These are phyloP conservation scores for Callyntrura sp. DNA, from an alignment of 2,888 invertebrate genomes.

Conservation along the genomic window DNA sequence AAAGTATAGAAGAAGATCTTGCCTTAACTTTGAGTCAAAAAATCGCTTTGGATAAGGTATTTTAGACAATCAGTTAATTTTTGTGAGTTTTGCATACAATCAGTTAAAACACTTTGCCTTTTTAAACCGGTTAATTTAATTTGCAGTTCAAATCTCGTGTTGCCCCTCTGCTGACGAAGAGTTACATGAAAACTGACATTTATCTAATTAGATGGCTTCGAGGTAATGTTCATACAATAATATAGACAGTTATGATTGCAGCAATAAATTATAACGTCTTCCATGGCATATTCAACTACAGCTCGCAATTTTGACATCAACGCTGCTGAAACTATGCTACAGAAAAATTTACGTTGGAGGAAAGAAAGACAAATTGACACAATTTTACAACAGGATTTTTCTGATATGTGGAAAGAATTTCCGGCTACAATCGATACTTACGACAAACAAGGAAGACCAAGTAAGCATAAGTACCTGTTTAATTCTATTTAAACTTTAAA, in stretches of 20 bases:
- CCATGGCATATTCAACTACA: not conserved
- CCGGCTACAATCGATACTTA: constrained; percentile 50
- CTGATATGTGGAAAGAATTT: constrained; percentile 19
- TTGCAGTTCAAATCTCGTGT: constrained; percentile 44
- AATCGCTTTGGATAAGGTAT: constrained; percentile 56
- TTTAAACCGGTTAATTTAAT: not conserved
- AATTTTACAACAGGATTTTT: constrained; percentile 43
- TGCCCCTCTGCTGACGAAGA: not conserved
- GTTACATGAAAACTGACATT: constrained; percentile 51
- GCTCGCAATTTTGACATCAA: constrained; percentile 59
- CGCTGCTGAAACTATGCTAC: constrained; percentile 46
- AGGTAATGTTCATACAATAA: constrained; percentile 51
- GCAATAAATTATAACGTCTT: not conserved
- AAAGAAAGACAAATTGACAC: constrained; percentile 39
- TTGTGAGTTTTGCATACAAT: not conserved
- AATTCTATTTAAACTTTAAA: not conserved
- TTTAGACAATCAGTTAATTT: not conserved
- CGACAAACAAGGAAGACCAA: constrained; percentile 42
- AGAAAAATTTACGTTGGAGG: constrained; percentile 63
- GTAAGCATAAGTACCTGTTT: constrained; percentile 13
- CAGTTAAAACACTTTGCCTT: no score
- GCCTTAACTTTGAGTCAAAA: constrained; percentile 40
- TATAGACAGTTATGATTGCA: no score
- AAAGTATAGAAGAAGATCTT: constrained; percentile 60
- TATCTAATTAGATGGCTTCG: constrained; percentile 65